Base-by-base conservation (phyloP, 2,797 vertebrate genomes). In the Malacoctenus gilli region DNA sequence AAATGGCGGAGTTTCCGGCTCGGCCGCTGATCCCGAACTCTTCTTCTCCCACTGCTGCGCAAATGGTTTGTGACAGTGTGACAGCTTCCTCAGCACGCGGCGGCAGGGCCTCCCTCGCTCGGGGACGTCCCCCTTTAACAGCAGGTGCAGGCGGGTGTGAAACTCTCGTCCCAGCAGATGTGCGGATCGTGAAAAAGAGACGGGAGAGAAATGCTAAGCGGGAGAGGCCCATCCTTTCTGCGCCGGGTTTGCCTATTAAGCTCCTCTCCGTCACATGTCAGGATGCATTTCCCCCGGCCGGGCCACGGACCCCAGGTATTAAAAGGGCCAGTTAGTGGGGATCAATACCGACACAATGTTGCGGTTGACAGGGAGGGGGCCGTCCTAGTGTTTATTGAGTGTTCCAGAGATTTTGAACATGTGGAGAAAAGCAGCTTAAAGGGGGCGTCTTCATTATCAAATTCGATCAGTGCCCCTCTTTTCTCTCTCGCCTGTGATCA, bases 271-370 rank as follows among this genome's bases (percentile, higher is more conserved):
- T 88, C 89, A 90, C 89, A 86, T 88, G 90, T 91, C 90, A 92
- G 84, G 55, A 82, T 79, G 83, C 79, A 83, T 89, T 90, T 90
- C 86, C 82, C 84, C 80, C 51, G 74, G 76, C 75, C 51, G 28
- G 53, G 72, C 86, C 79, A 51, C 54, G 36, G 80, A 85, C 85
- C 85, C 79, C 90, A 91, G 89, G 89, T 92, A 90, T 91, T 84
- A 89, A 91, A 87, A 81, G 87, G 68, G 65, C 83, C 85, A 72
- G 82, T 87, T 80, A 77, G 75, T 70, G 8, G 66, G 82, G 89
- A 93, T 93, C 92, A 89, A 93, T 93, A 93, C 74, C 75, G 22
- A 81, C 89, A 92, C 92, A 92, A 91, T 92, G 90, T 91, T 85
- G 46, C 60, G 62, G n/a, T 77, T 84, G 90, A 85, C 84, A 73